Percentiles rank a stretch among this genome's conserved stretches.
These are phyloP conservation scores for Zygogramma bicolorata DNA, from an alignment of 2,888 invertebrate species.

Conservation along the genomic window DNA sequence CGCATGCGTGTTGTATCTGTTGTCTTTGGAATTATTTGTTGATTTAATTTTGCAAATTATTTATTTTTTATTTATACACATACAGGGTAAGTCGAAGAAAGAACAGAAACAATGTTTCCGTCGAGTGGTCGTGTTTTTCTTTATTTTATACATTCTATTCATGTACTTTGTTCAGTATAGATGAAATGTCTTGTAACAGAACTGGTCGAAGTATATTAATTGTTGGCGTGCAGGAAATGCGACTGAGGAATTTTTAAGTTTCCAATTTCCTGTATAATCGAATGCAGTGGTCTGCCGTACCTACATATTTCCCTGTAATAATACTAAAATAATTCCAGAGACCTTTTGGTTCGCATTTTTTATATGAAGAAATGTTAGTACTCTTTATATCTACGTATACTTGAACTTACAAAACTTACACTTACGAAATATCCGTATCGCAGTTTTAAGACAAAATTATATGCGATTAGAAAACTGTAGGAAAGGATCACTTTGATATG, in stretches of 20 bases:
- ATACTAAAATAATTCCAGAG: slow-evolving; percentile 40
- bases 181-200: slow-evolving; percentile 12
- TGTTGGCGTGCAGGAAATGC: background rate
- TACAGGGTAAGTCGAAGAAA: slow-evolving; percentile 22
- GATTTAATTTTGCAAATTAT: slow-evolving; percentile 42
- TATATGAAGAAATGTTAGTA: slow-evolving; percentile 45
- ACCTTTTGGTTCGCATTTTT: slow-evolving; percentile 43
- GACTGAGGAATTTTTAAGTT: background rate
- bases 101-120: background rate
- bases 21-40: slow-evolving; percentile 48
- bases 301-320: slow-evolving; percentile 30
- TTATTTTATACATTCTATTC: slow-evolving; percentile 7
- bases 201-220: slow-evolving; percentile 25
- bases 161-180: background rate
- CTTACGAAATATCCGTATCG: slow-evolving; percentile 41
- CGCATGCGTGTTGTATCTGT: slow-evolving; percentile 36
- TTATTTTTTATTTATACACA: slow-evolving; percentile 41
- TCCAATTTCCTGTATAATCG: slow-evolving; percentile 1
- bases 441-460: slow-evolving; percentile 36
- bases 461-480: slow-evolving; percentile 37
- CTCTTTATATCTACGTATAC: slow-evolving; percentile 55
- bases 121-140: background rate
- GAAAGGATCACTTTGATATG: slow-evolving; percentile 37
- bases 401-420: slow-evolving; percentile 57
- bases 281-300: slow-evolving; percentile 35